Conservation (phyloP, 35 echinoderm and acorn worm species). For the Strongylocentrotus purpuratus region DNA sequence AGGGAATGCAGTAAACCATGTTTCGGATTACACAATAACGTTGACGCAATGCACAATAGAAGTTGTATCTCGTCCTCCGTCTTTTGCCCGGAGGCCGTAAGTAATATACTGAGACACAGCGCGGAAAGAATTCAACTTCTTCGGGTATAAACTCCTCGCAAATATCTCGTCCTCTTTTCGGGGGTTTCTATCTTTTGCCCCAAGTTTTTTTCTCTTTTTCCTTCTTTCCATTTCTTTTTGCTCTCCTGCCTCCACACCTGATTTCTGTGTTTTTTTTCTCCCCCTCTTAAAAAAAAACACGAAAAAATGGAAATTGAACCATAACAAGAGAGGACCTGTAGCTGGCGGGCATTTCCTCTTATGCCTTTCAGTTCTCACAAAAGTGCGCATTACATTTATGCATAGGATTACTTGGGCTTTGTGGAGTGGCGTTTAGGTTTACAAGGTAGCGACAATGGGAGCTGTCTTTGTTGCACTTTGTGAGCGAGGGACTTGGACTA, state of each 20-base stretch:
- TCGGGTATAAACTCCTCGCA: neutral
- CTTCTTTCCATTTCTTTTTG: neutral
- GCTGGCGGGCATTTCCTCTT: constrained; percentile 24
- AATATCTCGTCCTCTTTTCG: neutral
- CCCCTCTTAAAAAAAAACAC: neutral
- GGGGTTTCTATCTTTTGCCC: neutral
- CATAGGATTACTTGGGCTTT: constrained; percentile 34
- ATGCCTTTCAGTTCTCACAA: neutral
- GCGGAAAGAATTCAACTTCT: neutral
- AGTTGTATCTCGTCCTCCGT: neutral
- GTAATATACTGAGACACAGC: constrained; percentile 16
- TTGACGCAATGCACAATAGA: constrained; percentile 20
- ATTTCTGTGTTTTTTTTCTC: neutral
- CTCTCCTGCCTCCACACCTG: neutral
- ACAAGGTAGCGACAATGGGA: constrained; percentile 23
- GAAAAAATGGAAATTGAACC: constrained; percentile 37
- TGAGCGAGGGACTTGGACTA: neutral
- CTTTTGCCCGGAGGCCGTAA: constrained; percentile 16
- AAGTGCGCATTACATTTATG: constrained; percentile 49
- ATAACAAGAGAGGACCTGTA: constrained; percentile 3
- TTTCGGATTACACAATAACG: constrained; percentile 16
- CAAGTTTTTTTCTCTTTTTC: neutral
- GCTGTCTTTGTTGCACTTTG: constrained; percentile 38
- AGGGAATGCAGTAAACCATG: neutral
- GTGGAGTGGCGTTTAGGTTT: constrained; percentile 47